Evolutionary conservation across 2,888 invertebrate species (phyloP).

Genomic region (Volucella bombylans): DNA sequence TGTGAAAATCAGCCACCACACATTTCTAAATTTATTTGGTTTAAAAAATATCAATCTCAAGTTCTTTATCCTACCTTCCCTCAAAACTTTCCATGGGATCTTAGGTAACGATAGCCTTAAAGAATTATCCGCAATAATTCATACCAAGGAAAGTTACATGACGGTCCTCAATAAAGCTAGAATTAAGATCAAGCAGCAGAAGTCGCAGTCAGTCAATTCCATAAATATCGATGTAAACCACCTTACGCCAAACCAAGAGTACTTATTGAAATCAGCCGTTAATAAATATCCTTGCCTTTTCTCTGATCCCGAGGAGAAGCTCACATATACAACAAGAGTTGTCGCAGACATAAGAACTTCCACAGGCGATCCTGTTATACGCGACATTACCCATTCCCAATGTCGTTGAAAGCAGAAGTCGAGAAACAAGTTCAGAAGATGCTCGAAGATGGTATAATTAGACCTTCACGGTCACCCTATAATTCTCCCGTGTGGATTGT

Average conservation of each 20-base stretch:
- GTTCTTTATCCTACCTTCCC: conserved; percentile 9
- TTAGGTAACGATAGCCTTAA: no score
- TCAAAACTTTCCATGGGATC: background rate
- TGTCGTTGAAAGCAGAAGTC: background rate
- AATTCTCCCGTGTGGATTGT: no score
- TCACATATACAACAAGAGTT: conserved; percentile 15
- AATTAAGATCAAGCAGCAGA: background rate
- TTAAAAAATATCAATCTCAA: conserved; percentile 16
- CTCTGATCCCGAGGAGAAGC: conserved; percentile 13
- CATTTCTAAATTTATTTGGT: conserved; percentile 24
- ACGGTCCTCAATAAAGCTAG: conserved; percentile 8
- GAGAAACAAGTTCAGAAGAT: conserved; percentile 12
- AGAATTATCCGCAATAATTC: no score
- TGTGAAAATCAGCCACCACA: conserved; percentile 21
- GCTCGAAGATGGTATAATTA: conserved; percentile 2
- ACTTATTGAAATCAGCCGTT: background rate
- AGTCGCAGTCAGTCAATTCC: no score
- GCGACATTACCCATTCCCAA: background rate
- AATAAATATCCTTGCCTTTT: conserved; percentile 5
- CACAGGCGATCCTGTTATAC: conserved; percentile 15
- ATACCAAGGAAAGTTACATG: background rate
- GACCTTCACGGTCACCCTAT: background rate
- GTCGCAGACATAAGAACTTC: conserved; percentile 18
- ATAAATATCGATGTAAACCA: conserved; percentile 1
- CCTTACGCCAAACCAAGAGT: background rate